Evolutionary conservation across 2,113 vertebrate species (phyloP).

Genomic region (Syngnathoides biaculeatus): DNA sequence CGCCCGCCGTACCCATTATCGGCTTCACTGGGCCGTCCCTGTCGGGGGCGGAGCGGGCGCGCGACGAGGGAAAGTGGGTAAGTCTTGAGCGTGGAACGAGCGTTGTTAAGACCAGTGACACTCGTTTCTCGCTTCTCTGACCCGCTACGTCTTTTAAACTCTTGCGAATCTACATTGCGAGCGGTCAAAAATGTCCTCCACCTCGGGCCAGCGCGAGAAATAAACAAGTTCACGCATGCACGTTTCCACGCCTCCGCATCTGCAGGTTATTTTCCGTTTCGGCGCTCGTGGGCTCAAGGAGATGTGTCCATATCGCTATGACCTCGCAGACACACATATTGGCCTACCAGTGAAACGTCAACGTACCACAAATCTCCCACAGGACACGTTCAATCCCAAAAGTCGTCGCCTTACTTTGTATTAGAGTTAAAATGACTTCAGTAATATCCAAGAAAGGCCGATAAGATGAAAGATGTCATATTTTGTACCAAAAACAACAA

Average conservation of each 20-base stretch:
- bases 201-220: background rate
- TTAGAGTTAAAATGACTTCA: too few relatives aligned
- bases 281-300: background rate
- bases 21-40: constrained; percentile 39
- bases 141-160: constrained; percentile 4
- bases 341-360: background rate
- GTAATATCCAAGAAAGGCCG: too few relatives aligned
- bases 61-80: background rate
- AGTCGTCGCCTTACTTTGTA: background rate
- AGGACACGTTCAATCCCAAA: background rate
- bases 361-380: background rate
- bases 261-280: background rate
- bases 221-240: background rate
- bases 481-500: too few relatives aligned
- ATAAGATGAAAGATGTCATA: too few relatives aligned
- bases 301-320: background rate
- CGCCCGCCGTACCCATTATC: constrained; percentile 43
- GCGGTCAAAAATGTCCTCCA: background rate
- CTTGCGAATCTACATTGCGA: background rate
- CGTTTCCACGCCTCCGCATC: background rate
- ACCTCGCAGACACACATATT: too few relatives aligned
- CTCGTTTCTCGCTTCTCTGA: constrained; percentile 15
- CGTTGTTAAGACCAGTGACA: constrained; percentile 4
- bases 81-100: constrained; percentile 2
- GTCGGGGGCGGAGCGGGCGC: constrained; percentile 16